Evolutionary conservation across 2,888 invertebrate species (phyloP).

Genomic region (Trissoscelio sp.): DNA sequence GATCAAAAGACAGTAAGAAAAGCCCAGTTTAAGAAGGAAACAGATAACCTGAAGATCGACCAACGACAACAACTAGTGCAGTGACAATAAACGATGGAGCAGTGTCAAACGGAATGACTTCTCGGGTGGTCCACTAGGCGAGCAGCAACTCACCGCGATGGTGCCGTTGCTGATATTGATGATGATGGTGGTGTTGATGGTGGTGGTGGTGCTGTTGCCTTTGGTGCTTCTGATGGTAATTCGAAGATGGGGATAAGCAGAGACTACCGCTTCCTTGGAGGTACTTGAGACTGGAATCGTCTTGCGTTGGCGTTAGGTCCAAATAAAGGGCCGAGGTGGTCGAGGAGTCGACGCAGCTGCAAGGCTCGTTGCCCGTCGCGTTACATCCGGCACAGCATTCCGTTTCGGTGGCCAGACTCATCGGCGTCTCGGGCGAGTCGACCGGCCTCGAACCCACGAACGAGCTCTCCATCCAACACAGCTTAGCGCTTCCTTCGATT

Average conservation of each 20-base stretch:
- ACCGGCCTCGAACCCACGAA: conserved; percentile 94
- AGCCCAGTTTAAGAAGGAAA: conserved; percentile 4
- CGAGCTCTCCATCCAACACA: conserved; percentile 96
- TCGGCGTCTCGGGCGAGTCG: conserved; percentile 93
- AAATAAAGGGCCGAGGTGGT: conserved; percentile 67
- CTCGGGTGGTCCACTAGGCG: conserved; percentile 84
- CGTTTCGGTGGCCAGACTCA: conserved; percentile 83
- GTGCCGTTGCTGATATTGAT: conserved; percentile 84
- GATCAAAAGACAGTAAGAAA: no score
- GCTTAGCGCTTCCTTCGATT: conserved; percentile 86
- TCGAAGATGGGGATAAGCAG: conserved; percentile 77
- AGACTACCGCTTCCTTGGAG: conserved; percentile 72
- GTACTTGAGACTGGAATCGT: conserved; percentile 72
- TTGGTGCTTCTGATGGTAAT: conserved; percentile 69
- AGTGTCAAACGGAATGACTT: conserved; percentile 52
- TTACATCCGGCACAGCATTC: conserved; percentile 80
- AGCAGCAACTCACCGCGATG: conserved; percentile 83
- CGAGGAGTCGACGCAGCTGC: conserved; percentile 68
- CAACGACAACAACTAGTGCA: conserved; percentile 73
- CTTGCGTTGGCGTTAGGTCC: conserved; percentile 78
- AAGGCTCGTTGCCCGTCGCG: conserved; percentile 76
- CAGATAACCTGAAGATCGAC: conserved; percentile 61
- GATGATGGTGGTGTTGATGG: conserved; percentile 85
- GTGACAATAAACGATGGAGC: conserved; percentile 48
- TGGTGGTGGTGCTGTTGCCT: conserved; percentile 72